Base-by-base conservation (phyloP, 2,888 invertebrate genomes). In the Dicyrtomina minuta region DNA sequence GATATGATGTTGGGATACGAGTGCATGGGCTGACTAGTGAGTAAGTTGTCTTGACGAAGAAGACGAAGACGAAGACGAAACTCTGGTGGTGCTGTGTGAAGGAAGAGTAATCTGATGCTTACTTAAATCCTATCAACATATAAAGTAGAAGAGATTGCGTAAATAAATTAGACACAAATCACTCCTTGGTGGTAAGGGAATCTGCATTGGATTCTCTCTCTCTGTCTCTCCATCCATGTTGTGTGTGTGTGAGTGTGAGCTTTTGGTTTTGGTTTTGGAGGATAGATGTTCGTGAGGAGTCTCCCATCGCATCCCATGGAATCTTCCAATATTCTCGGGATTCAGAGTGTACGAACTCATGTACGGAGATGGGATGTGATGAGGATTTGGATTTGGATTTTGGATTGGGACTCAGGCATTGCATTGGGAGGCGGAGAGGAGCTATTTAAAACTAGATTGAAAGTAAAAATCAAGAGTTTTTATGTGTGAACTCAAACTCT, bases 391-490 rank as follows among this genome's bases (percentile, higher is more conserved):
- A 22, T 53, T 22, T 49, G 22, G 49, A 49, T 3, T 49, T n/a
- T 49, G 22, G 49, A 49, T 4, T 12, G 17, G 22, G 49, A 49
- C 1, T 44, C 44, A 51, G 22, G 20, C 12, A 22, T 12, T 51
- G 20, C 12, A 22, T 12, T 51, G 51, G 39, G 26, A 20, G 24
- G 46, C 1, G 46, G n/a, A 17, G n/a, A 17, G 24, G 46, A 61
- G 61, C 61, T 61, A 46, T 46, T 46, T 46, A 61, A 59, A 46
- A 46, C 61, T 61, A 61, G 61, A 46, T 46, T 44, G 46, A 46
- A 26, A 46, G 46, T 26, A 41, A 62, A 49, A 62, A 26, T 49
- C 51, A 49, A 58, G 24, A 24, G 51, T 62, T 49, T 62, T 49
- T 62, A 62, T 62, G 51, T 58, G 26, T 33, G 33, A 27, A 27